A percentile compares a stretch with the other conserved stretches of the same genome.
These are phyloP conservation scores for Microhierax caerulescens DNA, from an alignment of 2,797 vertebrate species.

Conservation along the genomic window DNA sequence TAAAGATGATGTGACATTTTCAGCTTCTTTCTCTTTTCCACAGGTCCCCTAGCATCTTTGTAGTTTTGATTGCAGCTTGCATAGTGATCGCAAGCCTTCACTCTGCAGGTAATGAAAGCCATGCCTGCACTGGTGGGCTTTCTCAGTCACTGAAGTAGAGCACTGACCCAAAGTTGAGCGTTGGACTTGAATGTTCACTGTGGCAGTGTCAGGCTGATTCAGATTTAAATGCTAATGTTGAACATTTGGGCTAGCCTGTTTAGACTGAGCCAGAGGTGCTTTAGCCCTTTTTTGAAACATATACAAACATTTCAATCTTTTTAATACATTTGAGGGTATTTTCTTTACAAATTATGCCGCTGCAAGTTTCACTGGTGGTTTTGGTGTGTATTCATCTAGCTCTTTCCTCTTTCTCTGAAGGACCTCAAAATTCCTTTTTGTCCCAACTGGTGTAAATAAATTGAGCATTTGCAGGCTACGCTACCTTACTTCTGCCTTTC, in stretches of 20 bases:
- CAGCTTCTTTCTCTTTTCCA: background rate
- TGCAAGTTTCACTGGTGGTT: background rate
- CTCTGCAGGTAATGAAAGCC: background rate
- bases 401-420: background rate
- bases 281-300: rapidly evolving
- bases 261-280: background rate
- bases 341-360: background rate
- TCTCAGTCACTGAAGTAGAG: background rate
- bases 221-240: background rate
- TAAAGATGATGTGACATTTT: background rate
- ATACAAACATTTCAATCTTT: background rate
- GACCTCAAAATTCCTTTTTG: background rate
- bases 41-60: background rate
- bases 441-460: background rate
- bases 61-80: background rate
- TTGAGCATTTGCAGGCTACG: background rate
- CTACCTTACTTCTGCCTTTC: background rate
- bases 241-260: background rate
- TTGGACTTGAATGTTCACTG: background rate
- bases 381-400: background rate
- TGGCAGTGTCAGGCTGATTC: background rate
- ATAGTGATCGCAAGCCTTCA: background rate
- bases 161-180: background rate
- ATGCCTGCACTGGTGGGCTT: background rate
- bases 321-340: background rate